Percentiles rank a stretch among this genome's conserved stretches.
These are phyloP conservation scores for Hylaeus volcanicus DNA, from an alignment of 1,140 invertebrate genomes.

Conservation along the genomic window DNA sequence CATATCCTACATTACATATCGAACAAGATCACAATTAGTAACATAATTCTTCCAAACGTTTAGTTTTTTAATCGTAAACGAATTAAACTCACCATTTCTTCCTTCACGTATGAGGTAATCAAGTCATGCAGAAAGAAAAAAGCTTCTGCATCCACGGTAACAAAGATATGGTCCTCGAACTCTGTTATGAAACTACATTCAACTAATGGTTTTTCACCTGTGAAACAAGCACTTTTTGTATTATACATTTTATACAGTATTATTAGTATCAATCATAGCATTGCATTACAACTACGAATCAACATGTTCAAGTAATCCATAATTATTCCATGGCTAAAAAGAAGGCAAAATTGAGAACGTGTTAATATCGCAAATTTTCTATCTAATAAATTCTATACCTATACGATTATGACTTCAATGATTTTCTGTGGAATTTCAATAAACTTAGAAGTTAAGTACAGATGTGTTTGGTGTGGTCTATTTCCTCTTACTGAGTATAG, in stretches of 20 bases:
- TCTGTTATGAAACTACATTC: constrained; percentile 98
- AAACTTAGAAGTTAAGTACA: not conserved
- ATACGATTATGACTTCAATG: not conserved
- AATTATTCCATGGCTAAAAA: not conserved
- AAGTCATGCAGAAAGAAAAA: constrained; percentile 99
- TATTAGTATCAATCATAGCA: not conserved
- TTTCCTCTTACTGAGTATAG: too few species aligned
- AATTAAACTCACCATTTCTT: constrained; percentile 87
- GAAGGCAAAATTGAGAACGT: not conserved
- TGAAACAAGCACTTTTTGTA: constrained; percentile 2
- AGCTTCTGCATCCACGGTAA: constrained; percentile 98
- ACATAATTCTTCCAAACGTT: not conserved
- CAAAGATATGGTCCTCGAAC: constrained; percentile 99
- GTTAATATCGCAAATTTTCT: not conserved
- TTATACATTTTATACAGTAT: not conserved
- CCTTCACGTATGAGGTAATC: constrained; percentile 96
- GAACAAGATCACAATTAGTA: constrained; percentile 27
- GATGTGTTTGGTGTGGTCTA: not conserved
- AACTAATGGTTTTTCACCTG: constrained; percentile 92
- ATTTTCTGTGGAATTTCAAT: not conserved
- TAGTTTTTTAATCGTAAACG: not conserved
- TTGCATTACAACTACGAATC: not conserved
- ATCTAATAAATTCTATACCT: not conserved
- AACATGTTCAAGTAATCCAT: not conserved
- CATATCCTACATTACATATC: constrained; percentile 70